These are phyloP conservation scores for Sarcophaga caerulescens DNA, from an alignment of 2,888 invertebrate species.

Conservation along the genomic window DNA sequence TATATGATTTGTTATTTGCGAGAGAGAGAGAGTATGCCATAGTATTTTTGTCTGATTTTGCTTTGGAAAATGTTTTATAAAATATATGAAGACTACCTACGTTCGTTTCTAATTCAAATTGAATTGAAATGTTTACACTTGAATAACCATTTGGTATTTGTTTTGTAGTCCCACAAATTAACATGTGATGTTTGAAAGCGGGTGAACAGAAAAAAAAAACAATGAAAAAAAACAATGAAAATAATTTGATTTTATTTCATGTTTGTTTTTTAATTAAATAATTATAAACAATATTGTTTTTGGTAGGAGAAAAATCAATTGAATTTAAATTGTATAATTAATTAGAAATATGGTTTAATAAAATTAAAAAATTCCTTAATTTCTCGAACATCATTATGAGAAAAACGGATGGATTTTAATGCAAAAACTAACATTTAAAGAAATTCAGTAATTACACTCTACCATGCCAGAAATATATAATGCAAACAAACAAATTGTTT, in stretches of 20 bases:
- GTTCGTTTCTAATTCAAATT: conserved; percentile 10
- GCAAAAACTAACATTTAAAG: too few relatives aligned
- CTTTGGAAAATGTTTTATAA: neutral
- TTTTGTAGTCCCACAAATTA: conserved; percentile 1
- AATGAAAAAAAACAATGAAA: neutral
- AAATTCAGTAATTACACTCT: too few relatives aligned
- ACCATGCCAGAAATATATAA: too few relatives aligned
- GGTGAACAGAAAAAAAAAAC: neutral
- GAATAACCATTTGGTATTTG: conserved; percentile 35
- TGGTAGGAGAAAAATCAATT: too few relatives aligned
- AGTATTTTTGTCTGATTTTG: neutral
- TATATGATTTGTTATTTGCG: neutral
- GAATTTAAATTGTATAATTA: neutral
- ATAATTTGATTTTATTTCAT: conserved; percentile 3
- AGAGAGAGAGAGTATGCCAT: neutral
- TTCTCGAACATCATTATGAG: too few relatives aligned
- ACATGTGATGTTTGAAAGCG: neutral
- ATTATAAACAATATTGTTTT: conserved; percentile 27
- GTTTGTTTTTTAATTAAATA: neutral
- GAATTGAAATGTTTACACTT: conserved; percentile 43
- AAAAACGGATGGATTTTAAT: too few relatives aligned
- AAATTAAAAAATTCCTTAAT: neutral
- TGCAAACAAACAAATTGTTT: too few relatives aligned
- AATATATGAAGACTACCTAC: neutral
- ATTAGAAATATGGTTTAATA: neutral